phyloP scores from a whole-genome alignment of 2,113 vertebrate genomes.

The Urocitellus parryii region DNA sequence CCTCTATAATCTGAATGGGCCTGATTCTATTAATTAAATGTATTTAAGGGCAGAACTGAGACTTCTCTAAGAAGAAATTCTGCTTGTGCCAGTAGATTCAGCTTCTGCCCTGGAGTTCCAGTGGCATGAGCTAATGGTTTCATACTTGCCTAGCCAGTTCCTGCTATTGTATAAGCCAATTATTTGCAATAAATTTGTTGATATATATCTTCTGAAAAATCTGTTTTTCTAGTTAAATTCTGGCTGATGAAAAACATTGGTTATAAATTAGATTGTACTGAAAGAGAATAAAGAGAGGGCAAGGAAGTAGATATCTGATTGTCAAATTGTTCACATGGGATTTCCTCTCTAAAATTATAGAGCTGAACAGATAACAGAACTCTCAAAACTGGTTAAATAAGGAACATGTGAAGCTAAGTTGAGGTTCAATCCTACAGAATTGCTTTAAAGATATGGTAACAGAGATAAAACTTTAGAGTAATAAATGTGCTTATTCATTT shows the following conservation, averaged over 20 bases:
- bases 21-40: neutral
- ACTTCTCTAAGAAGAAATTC: slow-evolving; percentile 44
- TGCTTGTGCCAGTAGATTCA: neutral
- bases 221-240: slow-evolving; percentile 36
- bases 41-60: neutral
- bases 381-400: slow-evolving; percentile 61
- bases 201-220: slow-evolving; percentile 3
- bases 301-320: neutral
- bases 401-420: slow-evolving; percentile 59
- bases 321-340: slow-evolving; percentile 13
- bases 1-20: neutral
- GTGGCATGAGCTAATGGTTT: neutral
- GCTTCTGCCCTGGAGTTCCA: neutral
- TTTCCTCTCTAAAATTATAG: slow-evolving; percentile 49
- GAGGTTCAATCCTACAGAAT: slow-evolving; percentile 32
- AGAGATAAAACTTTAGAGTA: slow-evolving; percentile 20
- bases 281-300: slow-evolving; percentile 23
- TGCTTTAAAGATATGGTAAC: slow-evolving; percentile 16
- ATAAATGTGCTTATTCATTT: slow-evolving; percentile 36
- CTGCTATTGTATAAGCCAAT: neutral
- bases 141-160: neutral
- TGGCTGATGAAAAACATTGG: neutral
- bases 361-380: slow-evolving; percentile 62
- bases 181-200: neutral
- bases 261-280: slow-evolving; percentile 23